A percentile compares a stretch with the other conserved stretches of the same genome.
phyloP scores from a whole-genome alignment of 2,888 invertebrate genomes.

The Yponomeuta plumbellus region DNA sequence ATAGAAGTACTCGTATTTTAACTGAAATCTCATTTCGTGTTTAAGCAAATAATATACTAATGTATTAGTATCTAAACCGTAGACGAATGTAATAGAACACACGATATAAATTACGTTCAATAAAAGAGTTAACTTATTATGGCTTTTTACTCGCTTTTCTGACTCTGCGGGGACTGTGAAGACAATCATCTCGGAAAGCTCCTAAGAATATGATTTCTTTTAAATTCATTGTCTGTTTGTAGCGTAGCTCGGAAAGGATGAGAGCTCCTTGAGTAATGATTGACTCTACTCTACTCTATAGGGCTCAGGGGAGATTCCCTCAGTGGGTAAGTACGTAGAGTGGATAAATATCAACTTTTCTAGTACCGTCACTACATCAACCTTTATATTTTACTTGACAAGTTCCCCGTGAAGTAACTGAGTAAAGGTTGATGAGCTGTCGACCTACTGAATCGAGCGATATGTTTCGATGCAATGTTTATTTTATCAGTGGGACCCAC shows the following conservation, averaged over 20 bases:
- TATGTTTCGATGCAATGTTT: too few relatives aligned
- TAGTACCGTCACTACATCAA: too few relatives aligned
- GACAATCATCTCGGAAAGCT: not conserved
- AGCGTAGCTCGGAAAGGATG: not conserved
- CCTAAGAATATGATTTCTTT: not conserved
- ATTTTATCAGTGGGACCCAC: too few relatives aligned
- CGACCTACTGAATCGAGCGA: too few relatives aligned
- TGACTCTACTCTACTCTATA: too few relatives aligned
- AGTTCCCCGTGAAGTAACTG: too few relatives aligned
- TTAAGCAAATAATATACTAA: slow-evolving; percentile 18
- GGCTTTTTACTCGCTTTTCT: slow-evolving; percentile 29
- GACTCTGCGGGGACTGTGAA: not conserved
- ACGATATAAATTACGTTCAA: slow-evolving; percentile 66
- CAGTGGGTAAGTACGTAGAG: too few relatives aligned
- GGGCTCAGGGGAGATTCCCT: too few relatives aligned
- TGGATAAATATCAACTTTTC: too few relatives aligned
- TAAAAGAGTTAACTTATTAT: slow-evolving; percentile 67
- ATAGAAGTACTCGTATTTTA: slow-evolving; percentile 37
- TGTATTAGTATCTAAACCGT: slow-evolving; percentile 45
- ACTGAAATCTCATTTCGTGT: slow-evolving; percentile 41
- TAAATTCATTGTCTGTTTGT: not conserved
- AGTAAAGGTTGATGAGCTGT: too few relatives aligned
- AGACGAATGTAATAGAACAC: slow-evolving; percentile 60
- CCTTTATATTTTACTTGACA: too few relatives aligned
- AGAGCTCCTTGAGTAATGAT: too few relatives aligned